Conservation (phyloP, 2,797 vertebrate species). For the Pangasius larnaudii region DNA sequence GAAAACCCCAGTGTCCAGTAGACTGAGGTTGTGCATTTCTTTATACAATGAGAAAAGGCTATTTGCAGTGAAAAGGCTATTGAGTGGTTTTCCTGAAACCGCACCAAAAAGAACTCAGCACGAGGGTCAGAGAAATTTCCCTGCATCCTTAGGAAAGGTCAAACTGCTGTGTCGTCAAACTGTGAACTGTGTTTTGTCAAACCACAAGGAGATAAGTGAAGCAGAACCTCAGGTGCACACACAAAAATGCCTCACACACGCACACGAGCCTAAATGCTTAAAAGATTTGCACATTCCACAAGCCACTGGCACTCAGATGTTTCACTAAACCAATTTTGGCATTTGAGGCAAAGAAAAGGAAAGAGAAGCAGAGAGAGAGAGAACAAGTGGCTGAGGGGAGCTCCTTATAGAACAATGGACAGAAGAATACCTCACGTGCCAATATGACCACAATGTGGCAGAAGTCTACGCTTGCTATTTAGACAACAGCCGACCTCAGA, state of each 20-base stretch:
- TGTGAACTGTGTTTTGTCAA: constrained; percentile 53
- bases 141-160: constrained; percentile 48
- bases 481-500: background rate
- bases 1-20: constrained; percentile 3
- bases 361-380: background rate
- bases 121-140: constrained; percentile 47
- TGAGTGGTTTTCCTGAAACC: constrained; percentile 46
- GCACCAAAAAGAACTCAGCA: constrained; percentile 34
- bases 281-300: constrained; percentile 48
- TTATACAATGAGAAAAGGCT: constrained; percentile 29
- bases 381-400: background rate
- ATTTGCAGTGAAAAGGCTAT: constrained; percentile 52
- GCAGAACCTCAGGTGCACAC: constrained; percentile 46
- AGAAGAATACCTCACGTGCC: constrained; percentile 37
- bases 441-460: constrained; percentile 9
- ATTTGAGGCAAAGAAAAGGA: constrained; percentile 39
- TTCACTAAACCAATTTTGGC: constrained; percentile 45
- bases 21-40: constrained; percentile 22
- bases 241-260: constrained; percentile 35
- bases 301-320: constrained; percentile 42
- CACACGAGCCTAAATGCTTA: constrained; percentile 40
- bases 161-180: constrained; percentile 51
- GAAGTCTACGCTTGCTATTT: constrained; percentile 7
- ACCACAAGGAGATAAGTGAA: constrained; percentile 50
- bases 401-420: background rate